These are phyloP conservation scores for Dryococelus australis DNA, from an alignment of 2,888 invertebrate genomes.

Conservation along the genomic window DNA sequence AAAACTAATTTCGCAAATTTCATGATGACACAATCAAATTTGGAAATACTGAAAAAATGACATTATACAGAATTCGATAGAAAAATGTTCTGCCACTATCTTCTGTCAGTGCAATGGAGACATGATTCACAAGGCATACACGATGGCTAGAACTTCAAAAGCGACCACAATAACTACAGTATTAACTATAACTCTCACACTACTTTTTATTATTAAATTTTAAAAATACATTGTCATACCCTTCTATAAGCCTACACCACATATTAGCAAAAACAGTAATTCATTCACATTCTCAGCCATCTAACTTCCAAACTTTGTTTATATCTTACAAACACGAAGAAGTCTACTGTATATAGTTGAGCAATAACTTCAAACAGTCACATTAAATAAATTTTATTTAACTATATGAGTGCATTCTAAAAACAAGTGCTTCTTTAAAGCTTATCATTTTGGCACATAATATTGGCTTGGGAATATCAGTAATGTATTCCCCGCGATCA, in stretches of 20 bases:
- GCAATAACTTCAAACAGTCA: background rate
- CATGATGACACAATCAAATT: too few relatives aligned
- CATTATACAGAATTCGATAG: too few relatives aligned
- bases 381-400: background rate
- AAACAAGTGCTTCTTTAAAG: background rate
- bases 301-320: background rate
- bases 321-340: background rate
- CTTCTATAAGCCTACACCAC: too few relatives aligned
- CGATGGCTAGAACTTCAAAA: background rate
- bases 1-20: too few relatives aligned
- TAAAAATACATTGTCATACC: too few relatives aligned
- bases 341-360: background rate
- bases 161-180: too few relatives aligned
- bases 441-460: background rate
- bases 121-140: background rate
- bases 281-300: too few relatives aligned
- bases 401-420: background rate
- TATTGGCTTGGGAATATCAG: background rate
- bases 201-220: too few relatives aligned
- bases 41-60: too few relatives aligned
- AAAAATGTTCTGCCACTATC: too few relatives aligned
- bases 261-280: too few relatives aligned
- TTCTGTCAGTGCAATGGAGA: background rate
- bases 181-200: too few relatives aligned
- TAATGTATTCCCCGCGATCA: background rate